Base-by-base conservation (phyloP, 2,888 invertebrate species). In the Corbicula japonica region DNA sequence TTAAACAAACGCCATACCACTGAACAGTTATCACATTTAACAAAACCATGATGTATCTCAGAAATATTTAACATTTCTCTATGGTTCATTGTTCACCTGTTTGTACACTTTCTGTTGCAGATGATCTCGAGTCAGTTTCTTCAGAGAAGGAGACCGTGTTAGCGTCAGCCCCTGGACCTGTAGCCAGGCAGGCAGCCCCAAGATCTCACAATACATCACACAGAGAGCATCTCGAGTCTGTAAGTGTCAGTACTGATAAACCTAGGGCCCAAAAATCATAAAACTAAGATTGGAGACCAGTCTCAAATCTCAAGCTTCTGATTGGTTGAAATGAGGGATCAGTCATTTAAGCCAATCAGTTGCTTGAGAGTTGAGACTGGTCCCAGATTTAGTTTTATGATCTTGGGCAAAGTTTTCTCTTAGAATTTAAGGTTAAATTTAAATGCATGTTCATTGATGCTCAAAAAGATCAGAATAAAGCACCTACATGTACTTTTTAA, bases 111-210 rank as follows among this genome's bases (percentile, higher is more conserved):
- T 30, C 2, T 61, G 63, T 54, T 73, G 0, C 46, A 87, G 87
- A 87, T 70, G 87, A 83, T 72, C 2, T 69, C 23, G 80, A 76
- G 44, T 87, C 87, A n/a, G 82, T 72, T 30, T 60, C 73, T 12
- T 85, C 86, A 26, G 88, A 87, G 35, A 80, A 75, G 30, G 88
- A 88, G 44, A 80, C 85, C 10, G 73, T 87, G 8, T 41, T 86
- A 18, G 60, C 83, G 38, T 84, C 48, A 41, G 76, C 76, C 28
- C 71, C 62, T n/a, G 41, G 41, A 41, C 50, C 54, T n/a, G 23
- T 23, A 80, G 26, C 78, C 84, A 58, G 71, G 80, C 15, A 15
- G 23, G 30, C 28, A 23, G 15, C 15, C 4, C 52, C 52, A 15
- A 26, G 30, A 28, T 54, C 61, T 41, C 52, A 69, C 48, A 38